These are phyloP conservation scores for Zaprionus lachaisei DNA, from an alignment of 1,140 invertebrate genomes.

Conservation along the genomic window DNA sequence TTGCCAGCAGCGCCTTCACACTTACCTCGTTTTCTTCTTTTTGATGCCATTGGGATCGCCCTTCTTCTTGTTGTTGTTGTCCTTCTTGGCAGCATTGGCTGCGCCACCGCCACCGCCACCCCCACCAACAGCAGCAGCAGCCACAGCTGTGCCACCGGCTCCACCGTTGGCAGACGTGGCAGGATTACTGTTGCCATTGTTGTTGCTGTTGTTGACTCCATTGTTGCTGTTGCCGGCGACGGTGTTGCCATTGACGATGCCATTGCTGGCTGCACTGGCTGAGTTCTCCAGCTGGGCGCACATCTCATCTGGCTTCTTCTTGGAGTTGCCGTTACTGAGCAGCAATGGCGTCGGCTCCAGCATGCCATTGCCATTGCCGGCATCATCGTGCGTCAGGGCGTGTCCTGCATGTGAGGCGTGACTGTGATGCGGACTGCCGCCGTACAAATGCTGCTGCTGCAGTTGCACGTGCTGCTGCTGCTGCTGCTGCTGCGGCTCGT, in stretches of 20 bases:
- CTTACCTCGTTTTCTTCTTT: constrained; percentile 96
- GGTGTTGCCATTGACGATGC: constrained; percentile 32
- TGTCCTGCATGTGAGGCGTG: constrained; percentile 30
- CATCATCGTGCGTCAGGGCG: constrained; percentile 36
- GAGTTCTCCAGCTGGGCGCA: constrained; percentile 59
- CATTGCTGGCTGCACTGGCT: constrained; percentile 37
- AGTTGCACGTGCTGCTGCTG: constrained; percentile 60
- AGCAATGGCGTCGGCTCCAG: constrained; percentile 51
- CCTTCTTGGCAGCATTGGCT: constrained; percentile 74
- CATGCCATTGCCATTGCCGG: constrained; percentile 57
- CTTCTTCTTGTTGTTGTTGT: constrained; percentile 93
- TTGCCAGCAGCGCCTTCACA: constrained; percentile 28
- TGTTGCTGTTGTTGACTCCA: constrained; percentile 30
- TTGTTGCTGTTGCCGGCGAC: background rate
- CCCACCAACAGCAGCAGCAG: constrained; percentile 21
- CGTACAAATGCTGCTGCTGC: constrained; percentile 63
- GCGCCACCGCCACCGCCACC: constrained; percentile 21
- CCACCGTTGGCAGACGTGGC: constrained; percentile 7
- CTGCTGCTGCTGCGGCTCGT: constrained; percentile 61
- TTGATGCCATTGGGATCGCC: constrained; percentile 94
- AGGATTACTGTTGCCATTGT: constrained; percentile 17
- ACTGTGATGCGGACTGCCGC: constrained; percentile 69
- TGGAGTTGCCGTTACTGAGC: constrained; percentile 46
- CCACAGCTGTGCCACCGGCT: constrained; percentile 15
- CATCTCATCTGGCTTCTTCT: constrained; percentile 74